phyloP scores from a whole-genome alignment of 2,888 invertebrate genomes.

The Synanthedon myopaeformis region DNA sequence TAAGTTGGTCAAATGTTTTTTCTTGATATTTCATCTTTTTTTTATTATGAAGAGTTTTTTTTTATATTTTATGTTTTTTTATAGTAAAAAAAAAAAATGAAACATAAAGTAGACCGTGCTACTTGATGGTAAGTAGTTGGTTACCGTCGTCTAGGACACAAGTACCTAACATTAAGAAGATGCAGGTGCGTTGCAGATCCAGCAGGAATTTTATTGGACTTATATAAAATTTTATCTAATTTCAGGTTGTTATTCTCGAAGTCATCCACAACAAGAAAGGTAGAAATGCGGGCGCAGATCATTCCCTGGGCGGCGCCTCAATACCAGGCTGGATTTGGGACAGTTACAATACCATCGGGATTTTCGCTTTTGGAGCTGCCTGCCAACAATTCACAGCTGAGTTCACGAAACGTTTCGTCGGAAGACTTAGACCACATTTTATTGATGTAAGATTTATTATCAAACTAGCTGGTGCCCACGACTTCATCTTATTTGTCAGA shows the following conservation, averaged over 20 bases:
- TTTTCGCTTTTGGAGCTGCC: constrained; percentile 82
- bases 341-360: constrained; percentile 73
- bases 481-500: no score
- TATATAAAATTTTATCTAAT: neutral
- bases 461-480: neutral
- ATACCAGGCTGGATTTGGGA: constrained; percentile 75
- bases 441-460: constrained; percentile 48
- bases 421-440: constrained; percentile 88
- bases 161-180: no score
- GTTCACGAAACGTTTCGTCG: constrained; percentile 83
- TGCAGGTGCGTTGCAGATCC: no score
- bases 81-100: no score
- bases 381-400: constrained; percentile 82
- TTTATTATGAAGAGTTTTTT: no score
- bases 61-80: no score
- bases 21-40: no score
- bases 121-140: no score
- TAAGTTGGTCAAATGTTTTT: no score
- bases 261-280: constrained; percentile 34
- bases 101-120: no score
- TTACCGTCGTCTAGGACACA: no score
- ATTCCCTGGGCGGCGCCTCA: neutral
- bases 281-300: constrained; percentile 27
- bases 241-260: constrained; percentile 42
- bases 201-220: no score